Evolutionary conservation across 2,113 vertebrate genomes (phyloP).

Genomic region (Hemicordylus capensis): DNA sequence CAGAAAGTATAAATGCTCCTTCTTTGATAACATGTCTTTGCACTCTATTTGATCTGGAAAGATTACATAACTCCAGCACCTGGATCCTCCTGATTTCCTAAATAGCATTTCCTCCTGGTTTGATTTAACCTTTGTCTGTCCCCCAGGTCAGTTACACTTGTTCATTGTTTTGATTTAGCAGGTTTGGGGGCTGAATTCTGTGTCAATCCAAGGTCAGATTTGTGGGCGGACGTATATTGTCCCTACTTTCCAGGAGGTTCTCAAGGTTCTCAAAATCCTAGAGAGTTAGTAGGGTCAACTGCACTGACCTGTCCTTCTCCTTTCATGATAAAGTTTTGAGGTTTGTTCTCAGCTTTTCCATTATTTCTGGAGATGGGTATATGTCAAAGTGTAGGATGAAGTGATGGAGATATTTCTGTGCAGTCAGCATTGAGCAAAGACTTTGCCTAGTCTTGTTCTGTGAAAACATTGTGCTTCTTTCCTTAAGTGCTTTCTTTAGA

Average conservation of each 20-base stretch:
- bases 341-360: neutral
- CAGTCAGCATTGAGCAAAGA: conserved; percentile 45
- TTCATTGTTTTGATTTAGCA: neutral
- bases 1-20: neutral
- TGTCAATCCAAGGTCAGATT: neutral
- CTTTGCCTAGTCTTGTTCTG: conserved; percentile 49
- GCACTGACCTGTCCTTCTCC: neutral
- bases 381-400: neutral
- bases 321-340: neutral
- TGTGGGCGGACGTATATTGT: rapidly evolving
- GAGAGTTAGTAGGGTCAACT: neutral
- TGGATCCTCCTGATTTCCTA: neutral
- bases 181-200: neutral
- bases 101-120: neutral
- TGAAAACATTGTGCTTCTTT: conserved; percentile 55
- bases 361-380: neutral
- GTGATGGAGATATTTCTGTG: neutral
- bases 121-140: neutral
- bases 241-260: neutral
- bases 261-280: conserved; percentile 8
- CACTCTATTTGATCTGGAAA: too few species aligned
- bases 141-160: neutral
- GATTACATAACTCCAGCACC: neutral
- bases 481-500: conserved; percentile 46
- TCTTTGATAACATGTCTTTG: neutral